Evolutionary conservation across 2,113 vertebrate genomes (phyloP), one percentile per base, ranked within the genome.

Genomic region (Columbina picui): DNA sequence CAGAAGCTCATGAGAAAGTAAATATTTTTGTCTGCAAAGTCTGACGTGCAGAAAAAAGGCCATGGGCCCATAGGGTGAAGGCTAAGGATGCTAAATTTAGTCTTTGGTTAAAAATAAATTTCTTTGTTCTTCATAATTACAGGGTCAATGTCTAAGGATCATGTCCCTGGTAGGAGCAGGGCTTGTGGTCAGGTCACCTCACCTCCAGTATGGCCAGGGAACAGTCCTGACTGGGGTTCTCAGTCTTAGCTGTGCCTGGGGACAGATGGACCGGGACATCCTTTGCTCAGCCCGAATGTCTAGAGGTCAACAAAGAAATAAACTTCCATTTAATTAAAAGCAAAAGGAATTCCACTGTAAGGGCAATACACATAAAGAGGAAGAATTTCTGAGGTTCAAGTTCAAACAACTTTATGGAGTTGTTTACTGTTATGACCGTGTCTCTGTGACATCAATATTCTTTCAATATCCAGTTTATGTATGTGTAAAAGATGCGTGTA

Each of bases 121-220:
- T 84, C 21, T 32, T 50, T 0, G 0, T 1, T 59, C 45, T 9
- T 60, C 4, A 14, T 50, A 12, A 9, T 49, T 55, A 8, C 19
- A 61, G 16, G 9, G 23, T 75, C 14, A 8, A 18, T 63, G 45
- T 14, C 26, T 1, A 0, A 73, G 20, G 9, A 16, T 29, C 43
- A 38, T 0, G 1, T 6, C 30, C 50, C 43, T 77, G 20, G 11
- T 12, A 76, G 20, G 18, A 59, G 12, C 12, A 45, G 22, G 23
- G 70, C 23, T 11, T 2, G 2, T 68, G 47, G 14, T 12, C 6
- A 4, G 12, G 9, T 76, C 21, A 36, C 12, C 10, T 63, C 12
- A 18, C 12, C 41, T 74, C 59, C 34, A 43, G 12, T 7, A 56
- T 4, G 4, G 14, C 4, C 27, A 43, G 22, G 38, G 41, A 81